Evolutionary conservation across 2,797 vertebrate species (phyloP).

Genomic region (Petrocephalus sullivani): DNA sequence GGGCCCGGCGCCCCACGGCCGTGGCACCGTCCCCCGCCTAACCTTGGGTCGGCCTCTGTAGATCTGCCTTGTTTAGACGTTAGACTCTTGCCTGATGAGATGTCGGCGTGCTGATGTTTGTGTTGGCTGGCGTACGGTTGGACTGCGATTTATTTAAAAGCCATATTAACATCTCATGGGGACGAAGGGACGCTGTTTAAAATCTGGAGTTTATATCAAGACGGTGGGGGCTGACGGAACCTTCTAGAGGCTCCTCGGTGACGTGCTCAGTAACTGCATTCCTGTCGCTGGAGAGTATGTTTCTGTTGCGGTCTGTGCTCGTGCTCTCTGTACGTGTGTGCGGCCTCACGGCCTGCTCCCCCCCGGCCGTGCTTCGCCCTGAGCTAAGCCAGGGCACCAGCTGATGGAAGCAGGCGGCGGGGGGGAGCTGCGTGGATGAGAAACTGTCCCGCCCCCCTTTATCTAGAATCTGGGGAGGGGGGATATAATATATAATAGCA

Average conservation of each 20-base stretch:
- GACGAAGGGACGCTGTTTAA: background rate
- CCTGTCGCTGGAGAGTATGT: background rate
- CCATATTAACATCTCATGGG: background rate
- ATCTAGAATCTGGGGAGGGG: background rate
- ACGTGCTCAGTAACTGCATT: background rate
- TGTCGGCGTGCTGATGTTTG: background rate
- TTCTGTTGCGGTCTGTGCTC: background rate
- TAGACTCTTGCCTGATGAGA: background rate
- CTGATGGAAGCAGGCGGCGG: constrained; percentile 59
- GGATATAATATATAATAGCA: background rate
- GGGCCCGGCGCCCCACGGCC: background rate
- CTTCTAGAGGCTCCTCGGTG: background rate
- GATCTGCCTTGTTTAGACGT: background rate
- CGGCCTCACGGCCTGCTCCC: background rate
- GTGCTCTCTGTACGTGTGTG: background rate
- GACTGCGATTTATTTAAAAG: background rate
- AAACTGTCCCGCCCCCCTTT: background rate
- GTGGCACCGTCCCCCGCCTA: background rate
- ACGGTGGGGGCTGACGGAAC: background rate
- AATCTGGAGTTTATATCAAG: background rate
- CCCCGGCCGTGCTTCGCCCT: constrained; percentile 17
- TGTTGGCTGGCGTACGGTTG: background rate
- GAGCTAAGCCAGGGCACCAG: constrained; percentile 52
- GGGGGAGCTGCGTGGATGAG: constrained; percentile 30
- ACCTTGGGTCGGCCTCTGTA: background rate